Evolutionary conservation across 2,888 invertebrate genomes (phyloP).

Genomic region (Hyalella azteca): DNA sequence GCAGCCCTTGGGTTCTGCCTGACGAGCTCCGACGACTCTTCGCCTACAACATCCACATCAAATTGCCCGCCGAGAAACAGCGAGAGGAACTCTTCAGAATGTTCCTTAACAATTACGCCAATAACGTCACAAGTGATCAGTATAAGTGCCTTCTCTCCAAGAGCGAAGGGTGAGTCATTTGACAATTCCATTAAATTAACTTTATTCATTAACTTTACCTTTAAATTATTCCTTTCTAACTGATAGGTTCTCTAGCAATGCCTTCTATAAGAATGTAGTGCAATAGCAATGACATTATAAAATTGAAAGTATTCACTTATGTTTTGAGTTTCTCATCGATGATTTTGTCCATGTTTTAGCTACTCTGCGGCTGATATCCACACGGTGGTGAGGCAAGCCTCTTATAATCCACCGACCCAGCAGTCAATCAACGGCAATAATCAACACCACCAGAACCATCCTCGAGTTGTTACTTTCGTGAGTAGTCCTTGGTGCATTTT

Average conservation of each 20-base stretch:
- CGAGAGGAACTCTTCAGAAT: constrained; percentile 56
- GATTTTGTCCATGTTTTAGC: no score
- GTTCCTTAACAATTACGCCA: constrained; percentile 53
- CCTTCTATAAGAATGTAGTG: no score
- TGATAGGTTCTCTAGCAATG: no score
- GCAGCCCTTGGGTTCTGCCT: constrained; percentile 55
- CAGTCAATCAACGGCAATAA: constrained; percentile 27
- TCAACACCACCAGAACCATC: constrained; percentile 35
- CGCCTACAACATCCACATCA: constrained; percentile 57
- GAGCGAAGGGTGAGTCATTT: constrained; percentile 55
- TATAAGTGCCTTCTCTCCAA: constrained; percentile 57
- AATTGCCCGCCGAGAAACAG: constrained; percentile 55
- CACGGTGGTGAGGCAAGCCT: constrained; percentile 54
- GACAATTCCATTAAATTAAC: neutral
- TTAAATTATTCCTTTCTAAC: neutral
- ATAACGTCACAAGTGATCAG: constrained; percentile 51
- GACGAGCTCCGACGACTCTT: constrained; percentile 53
- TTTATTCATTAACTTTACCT: neutral
- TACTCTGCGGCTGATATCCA: constrained; percentile 58
- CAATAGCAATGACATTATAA: no score
- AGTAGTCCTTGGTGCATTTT: constrained; percentile 41
- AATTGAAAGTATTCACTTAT: no score
- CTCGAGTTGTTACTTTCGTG: constrained; percentile 49
- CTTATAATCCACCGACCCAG: constrained; percentile 31
- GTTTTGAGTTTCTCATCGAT: no score